Percentiles rank a stretch among this genome's conserved stretches.
Conservation (phyloP, 2,113 vertebrate genomes). For the Aplodontia rufa region DNA sequence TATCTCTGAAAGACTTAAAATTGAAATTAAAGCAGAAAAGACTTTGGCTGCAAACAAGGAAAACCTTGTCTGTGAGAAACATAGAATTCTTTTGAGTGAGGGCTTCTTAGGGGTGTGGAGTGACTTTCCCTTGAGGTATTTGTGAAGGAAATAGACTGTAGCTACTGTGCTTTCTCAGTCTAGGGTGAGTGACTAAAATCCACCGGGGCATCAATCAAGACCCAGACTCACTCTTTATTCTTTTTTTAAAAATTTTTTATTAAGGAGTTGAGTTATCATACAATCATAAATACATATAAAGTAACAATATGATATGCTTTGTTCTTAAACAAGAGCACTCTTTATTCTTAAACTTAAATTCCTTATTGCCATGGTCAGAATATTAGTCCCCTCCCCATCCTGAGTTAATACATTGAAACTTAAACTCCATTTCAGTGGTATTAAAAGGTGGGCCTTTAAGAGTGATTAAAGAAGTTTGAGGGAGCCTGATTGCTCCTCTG, state of each 20-base stretch:
- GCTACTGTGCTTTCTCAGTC: neutral
- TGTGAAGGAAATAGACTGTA: neutral
- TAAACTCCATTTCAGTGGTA: too few relatives aligned
- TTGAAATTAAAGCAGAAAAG: neutral
- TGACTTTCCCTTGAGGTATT: neutral
- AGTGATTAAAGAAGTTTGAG: neutral
- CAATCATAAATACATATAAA: too few relatives aligned
- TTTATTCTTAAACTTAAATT: neutral
- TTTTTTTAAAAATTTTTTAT: too few relatives aligned
- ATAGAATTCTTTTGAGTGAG: neutral
- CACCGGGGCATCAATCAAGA: neutral
- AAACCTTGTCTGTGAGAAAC: slow-evolving; percentile 5
- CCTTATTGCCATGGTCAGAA: neutral
- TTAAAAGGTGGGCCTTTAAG: neutral
- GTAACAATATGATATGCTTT: too few relatives aligned
- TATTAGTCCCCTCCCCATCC: neutral
- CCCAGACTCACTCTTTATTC: neutral
- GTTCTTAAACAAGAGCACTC: too few relatives aligned
- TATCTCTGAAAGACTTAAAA: neutral
- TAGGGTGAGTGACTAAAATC: neutral
- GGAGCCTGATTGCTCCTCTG: neutral
- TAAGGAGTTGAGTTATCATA: too few relatives aligned
- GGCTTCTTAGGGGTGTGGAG: neutral
- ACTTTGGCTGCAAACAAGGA: neutral
- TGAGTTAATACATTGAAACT: neutral